Evolutionary conservation across 2,113 vertebrate genomes (phyloP), one percentile per base, ranked within the genome.

Genomic region (Protobothrops mucrosquamatus): DNA sequence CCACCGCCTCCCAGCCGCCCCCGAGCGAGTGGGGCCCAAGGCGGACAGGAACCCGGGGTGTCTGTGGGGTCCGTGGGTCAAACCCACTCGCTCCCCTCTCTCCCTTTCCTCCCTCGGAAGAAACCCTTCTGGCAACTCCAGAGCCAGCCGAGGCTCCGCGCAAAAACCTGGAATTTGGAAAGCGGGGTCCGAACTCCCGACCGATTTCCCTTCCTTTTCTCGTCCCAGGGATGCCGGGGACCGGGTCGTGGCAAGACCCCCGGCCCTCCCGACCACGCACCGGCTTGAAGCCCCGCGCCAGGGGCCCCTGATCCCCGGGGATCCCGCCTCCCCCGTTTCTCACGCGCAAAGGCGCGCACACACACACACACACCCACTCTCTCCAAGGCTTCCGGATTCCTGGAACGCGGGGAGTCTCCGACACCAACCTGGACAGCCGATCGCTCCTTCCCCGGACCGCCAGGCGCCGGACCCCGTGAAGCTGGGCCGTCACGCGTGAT

Each of bases 141-240:
- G 64, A 69, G 5, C 29, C 64, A 6, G 29, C 29, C 64, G 34
- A 4, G 29, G 5, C 29, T 15, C 12, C 64, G 12, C 29, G 29
- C 5, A 69, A 12, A 34, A 69, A 69, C 1, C 64, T 18, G n/a
- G 64, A 0, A 69, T 69, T 18, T 18, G 64, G 64, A 34, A 69
- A 34, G n/a, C 64, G 4, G 26, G 59, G 7, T 2, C 29, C 26
- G 29, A 6, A 14, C 2, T 43, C 43, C 61, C 1, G 64, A 34
- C 0, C 1, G 5, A 0, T 34, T n/a, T 6, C 1, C 12, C 14
- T 74, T 74, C n/a, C n/a, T 14, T 74, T 34, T 34, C n/a, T 34
- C 64, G 14, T 15, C n/a, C n/a, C 1, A 4, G 6, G 64, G 64
- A 18, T 18, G 14, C 64, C 26, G 1, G 26, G 26, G 61, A 29